These are phyloP conservation scores for Rhizoglyphus robini DNA, from an alignment of 1,140 invertebrate species.

Conservation along the genomic window DNA sequence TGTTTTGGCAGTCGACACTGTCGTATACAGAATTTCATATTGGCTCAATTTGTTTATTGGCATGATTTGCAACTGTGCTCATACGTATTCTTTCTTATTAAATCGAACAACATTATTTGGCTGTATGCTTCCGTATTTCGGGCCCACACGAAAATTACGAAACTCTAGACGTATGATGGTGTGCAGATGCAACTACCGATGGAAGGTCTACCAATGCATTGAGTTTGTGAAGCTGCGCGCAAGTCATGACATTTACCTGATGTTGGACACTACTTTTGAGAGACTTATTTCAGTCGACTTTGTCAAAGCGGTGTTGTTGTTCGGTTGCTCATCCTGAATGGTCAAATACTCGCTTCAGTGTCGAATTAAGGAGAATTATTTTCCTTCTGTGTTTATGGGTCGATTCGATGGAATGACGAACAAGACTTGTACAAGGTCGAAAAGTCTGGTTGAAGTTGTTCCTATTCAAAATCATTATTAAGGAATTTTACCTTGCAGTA, in stretches of 20 bases:
- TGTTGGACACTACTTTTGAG: constrained; percentile 67
- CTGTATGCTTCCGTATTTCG: constrained; percentile 58
- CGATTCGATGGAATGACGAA: not conserved
- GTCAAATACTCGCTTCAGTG: constrained; percentile 40
- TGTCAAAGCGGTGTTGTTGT: constrained; percentile 45
- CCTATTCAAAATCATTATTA: not conserved
- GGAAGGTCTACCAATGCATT: no score
- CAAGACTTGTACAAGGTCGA: not conserved
- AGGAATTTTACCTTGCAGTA: not conserved
- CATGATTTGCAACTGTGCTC: no score
- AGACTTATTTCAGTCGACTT: constrained; percentile 51
- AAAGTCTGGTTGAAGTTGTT: not conserved
- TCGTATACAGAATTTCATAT: no score
- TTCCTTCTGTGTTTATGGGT: not conserved
- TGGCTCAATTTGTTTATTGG: no score
- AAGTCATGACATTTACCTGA: constrained; percentile 57
- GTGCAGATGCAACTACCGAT: no score
- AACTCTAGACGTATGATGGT: not conserved
- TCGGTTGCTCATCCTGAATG: constrained; percentile 71
- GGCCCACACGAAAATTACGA: constrained; percentile 44
- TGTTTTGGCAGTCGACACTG: no score
- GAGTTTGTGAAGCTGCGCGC: constrained; percentile 52
- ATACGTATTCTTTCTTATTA: constrained; percentile 37
- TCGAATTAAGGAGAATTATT: not conserved
- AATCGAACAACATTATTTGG: constrained; percentile 50